Base-by-base conservation (phyloP, 2,113 vertebrate species). In the Axis porcinus region DNA sequence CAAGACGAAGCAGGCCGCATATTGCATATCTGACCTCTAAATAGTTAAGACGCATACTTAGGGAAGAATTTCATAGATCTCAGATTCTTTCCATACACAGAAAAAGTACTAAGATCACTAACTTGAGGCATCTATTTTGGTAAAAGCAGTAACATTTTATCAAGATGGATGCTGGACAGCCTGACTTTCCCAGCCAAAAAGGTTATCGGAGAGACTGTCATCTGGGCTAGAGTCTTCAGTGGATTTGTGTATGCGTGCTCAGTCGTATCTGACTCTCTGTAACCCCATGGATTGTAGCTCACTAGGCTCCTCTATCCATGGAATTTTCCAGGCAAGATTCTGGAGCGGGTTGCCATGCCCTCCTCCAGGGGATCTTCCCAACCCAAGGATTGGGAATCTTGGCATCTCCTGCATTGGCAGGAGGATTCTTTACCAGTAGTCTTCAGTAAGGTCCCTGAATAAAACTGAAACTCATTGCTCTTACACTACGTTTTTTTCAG, bases 401-500 rank as follows among this genome's bases (percentile, higher is more conserved):
- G 70, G 40, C 40, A 43, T 76, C 70, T 76, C 70, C 40, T 76
- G 23, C 70, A 76, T 7, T 43, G 23, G 70, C 70, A 76, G 12
- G 3, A 40, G 36, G 70, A 76, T 43, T 43, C 36, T 76, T 76
- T 76, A 76, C 70, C 15, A 43, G 6, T 82, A 28, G 47, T 14
- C 30, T 19, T 52, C 47, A 82, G 79, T 21, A 82, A n/a, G 47
- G 19, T 82, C 17, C 30, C 17, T 52, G 30, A n/a, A 82, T n/a
- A n/a, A 52, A 82, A 52, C 79, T n/a, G 17, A 82, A 52, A 52
- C 30, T 52, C 79, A n/a, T 1, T 50, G 78, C 2, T 50, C 27
- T 81, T 79, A 47, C 15, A 16, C 8, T 47, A 4, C 0, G 0
- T 81, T 11, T 81, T 33, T 81, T 81, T 21, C 78, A 3, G 0